These are phyloP conservation scores for Hippocampus comes DNA, from an alignment of 2,113 vertebrate genomes.

Conservation along the genomic window DNA sequence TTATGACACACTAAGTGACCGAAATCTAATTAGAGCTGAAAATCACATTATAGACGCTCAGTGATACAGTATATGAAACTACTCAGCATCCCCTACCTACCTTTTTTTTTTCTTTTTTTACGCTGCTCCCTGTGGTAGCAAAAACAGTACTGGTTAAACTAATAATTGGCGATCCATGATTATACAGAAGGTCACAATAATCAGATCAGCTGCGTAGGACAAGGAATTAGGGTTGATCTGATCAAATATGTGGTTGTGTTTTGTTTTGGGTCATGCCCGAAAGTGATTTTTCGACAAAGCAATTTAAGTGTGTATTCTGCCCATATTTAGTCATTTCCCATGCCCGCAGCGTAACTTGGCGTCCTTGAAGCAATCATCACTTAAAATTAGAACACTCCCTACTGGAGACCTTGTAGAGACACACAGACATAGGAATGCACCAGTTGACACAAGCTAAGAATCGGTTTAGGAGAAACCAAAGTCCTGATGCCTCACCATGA, in stretches of 20 bases:
- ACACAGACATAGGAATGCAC: too few relatives aligned
- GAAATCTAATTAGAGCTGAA: conserved; percentile 80
- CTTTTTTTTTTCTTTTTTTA: conserved; percentile 29
- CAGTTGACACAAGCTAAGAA: too few relatives aligned
- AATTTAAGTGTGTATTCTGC: not conserved
- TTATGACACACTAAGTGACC: conserved; percentile 77
- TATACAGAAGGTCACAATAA: not conserved
- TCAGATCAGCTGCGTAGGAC: not conserved
- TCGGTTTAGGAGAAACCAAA: too few relatives aligned
- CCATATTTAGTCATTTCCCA: too few relatives aligned
- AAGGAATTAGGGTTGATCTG: not conserved
- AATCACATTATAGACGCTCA: conserved; percentile 73
- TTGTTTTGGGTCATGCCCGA: not conserved
- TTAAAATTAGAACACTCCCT: too few relatives aligned
- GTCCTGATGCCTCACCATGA: too few relatives aligned
- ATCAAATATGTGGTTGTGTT: not conserved
- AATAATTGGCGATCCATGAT: not conserved
- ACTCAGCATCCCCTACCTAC: conserved; percentile 5
- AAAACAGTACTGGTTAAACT: not conserved
- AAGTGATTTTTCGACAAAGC: not conserved
- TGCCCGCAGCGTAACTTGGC: too few relatives aligned
- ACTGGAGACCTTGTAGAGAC: too few relatives aligned
- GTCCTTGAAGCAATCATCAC: too few relatives aligned
- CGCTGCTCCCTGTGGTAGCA: not conserved
- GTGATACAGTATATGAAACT: conserved; percentile 60